Conservation (phyloP, 2,888 invertebrate species). For the Masnerella sp. region DNA sequence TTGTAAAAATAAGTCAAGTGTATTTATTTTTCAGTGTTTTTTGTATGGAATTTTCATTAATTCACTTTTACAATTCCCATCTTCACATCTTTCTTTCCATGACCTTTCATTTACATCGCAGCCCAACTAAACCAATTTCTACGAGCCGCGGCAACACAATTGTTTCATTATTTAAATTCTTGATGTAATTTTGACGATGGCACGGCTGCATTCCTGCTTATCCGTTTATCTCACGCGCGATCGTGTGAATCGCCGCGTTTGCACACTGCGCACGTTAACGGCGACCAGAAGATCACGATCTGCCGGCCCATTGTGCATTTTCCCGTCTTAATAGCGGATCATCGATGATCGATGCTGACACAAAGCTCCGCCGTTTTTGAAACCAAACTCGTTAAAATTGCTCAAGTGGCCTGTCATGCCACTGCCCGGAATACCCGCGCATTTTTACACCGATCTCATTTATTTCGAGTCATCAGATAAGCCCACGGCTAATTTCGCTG, state of each 20-base stretch:
- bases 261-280: conserved; percentile 39
- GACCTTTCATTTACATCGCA: conserved; percentile 36
- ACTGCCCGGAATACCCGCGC: conserved; percentile 22
- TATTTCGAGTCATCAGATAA: conserved; percentile 37
- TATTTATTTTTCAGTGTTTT: too few relatives aligned
- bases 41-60: too few relatives aligned
- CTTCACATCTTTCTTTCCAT: too few relatives aligned
- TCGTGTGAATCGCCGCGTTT: conserved; percentile 48
- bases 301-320: conserved; percentile 50
- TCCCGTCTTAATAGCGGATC: conserved; percentile 47
- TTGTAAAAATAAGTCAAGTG: too few relatives aligned
- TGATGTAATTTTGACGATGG: conserved; percentile 47
- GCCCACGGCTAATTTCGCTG: conserved; percentile 2
- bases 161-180: conserved; percentile 57
- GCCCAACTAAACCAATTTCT: too few relatives aligned
- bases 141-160: conserved; percentile 31
- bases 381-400: conserved; percentile 26
- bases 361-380: conserved; percentile 31
- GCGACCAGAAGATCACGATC: conserved; percentile 55
- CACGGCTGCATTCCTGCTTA: conserved; percentile 33
- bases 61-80: too few relatives aligned
- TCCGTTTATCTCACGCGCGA: conserved; percentile 47
- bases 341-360: conserved; percentile 56
- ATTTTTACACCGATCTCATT: conserved; percentile 12
- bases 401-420: conserved; percentile 18